A percentile compares a stretch with the other conserved stretches of the same genome.
phyloP scores from a whole-genome alignment of 2,888 invertebrate species.

The Trimorus sp. region DNA sequence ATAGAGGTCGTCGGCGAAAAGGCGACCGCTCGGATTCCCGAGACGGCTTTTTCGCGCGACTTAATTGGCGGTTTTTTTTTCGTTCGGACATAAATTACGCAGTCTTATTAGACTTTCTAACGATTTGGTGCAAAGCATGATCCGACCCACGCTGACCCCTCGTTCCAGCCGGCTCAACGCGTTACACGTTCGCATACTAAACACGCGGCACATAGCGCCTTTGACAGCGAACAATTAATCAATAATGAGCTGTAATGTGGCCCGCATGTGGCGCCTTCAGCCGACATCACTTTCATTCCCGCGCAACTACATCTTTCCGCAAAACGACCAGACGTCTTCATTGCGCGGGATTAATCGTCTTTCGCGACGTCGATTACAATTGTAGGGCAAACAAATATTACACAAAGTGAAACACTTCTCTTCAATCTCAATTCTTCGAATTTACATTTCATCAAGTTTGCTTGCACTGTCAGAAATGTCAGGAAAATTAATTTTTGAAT shows the following conservation, averaged over 20 bases:
- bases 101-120: slow-evolving; percentile 76
- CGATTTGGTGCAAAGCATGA: slow-evolving; percentile 77
- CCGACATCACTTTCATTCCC: slow-evolving; percentile 56
- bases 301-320: slow-evolving; percentile 18
- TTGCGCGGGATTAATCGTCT: slow-evolving; percentile 17
- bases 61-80: slow-evolving; percentile 30
- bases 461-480: no score
- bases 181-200: slow-evolving; percentile 71
- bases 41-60: not conserved
- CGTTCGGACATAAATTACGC: slow-evolving; percentile 57
- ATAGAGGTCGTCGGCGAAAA: no score
- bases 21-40: not conserved
- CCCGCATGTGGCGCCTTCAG: slow-evolving; percentile 53
- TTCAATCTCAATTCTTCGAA: no score
- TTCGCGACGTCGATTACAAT: not conserved
- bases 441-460: no score
- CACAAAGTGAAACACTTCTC: no score
- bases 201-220: slow-evolving; percentile 61
- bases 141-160: slow-evolving; percentile 74
- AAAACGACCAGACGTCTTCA: slow-evolving; percentile 30
- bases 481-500: no score
- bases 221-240: slow-evolving; percentile 75
- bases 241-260: slow-evolving; percentile 74
- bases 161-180: slow-evolving; percentile 68
- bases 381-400: no score